Base-by-base conservation (phyloP, 2,113 vertebrate genomes). In the Gymnobelideus leadbeateri region DNA sequence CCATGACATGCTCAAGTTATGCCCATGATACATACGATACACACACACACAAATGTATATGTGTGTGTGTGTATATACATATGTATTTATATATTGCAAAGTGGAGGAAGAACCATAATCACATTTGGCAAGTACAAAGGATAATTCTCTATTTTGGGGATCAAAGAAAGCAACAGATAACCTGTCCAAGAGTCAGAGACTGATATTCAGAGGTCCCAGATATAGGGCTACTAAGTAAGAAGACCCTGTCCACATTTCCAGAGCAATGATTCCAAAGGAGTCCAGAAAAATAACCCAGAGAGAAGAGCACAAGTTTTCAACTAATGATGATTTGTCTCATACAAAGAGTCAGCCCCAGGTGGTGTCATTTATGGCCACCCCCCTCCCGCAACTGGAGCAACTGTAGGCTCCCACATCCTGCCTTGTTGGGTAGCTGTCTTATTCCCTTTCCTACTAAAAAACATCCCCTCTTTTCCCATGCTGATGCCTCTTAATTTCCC, bases 401-500 rank as follows among this genome's bases (percentile, higher is more conserved):
- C 47, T 28, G 0, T 84, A 43, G 68, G n/a, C 37, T 84, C n/a
- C 68, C n/a, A n/a, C 47, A 51, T 94, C 92, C 89, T 96, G 90
- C 26, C 92, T 96, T 90, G 55, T 91, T 95, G 94, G 77, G 10
- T 94, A 89, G 5, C 92, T 91, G 89, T 94, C 90, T 95, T 91
- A 89, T 89, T 96, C 31, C 28, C 50, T 77, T 94, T 26, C 95
- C 95, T 93, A 11, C 68, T 57, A 94, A 10, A 94, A 91, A 93
- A 53, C 51, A 91, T 91, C 46, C 47, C 25, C 11, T n/a, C 51
- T 91, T 91, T 77, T 95, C 93, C 93, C 61, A 92, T 84, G 92
- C 52, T 43, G 61, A 53, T 89, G n/a, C 89, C 52, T 93, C 96
- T 95, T 96, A 90, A 94, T 91, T 92, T 95, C 77, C 84, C 94